Evolutionary conservation across 2,888 invertebrate genomes (phyloP), one percentile per base, ranked within the genome.

Genomic region (Netelia inedita): DNA sequence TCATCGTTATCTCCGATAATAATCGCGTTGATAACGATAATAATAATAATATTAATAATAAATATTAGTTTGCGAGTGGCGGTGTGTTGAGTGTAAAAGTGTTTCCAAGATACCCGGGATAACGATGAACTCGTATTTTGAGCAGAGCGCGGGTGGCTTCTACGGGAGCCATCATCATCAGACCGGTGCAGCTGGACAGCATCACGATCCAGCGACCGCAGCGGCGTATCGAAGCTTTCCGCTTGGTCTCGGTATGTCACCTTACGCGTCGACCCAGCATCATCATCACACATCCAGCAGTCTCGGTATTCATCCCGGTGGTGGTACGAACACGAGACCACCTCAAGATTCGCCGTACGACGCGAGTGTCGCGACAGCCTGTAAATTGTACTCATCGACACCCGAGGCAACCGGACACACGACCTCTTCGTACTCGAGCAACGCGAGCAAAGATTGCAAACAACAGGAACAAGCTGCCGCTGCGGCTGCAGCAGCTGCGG

Each of bases 301-400:
- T 83, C 93, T 95, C 82, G 94, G 94, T 41, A 94, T 94, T 53
- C 96, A 96, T 89, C 94, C 94, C 21, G 95, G 96, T 89, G 92
- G 96, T 88, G 97, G 96, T 90, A 96, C 96, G 94, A 95, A 96
- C 89, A 95, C 96, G 87, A 95, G 98, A 91, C 96, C 97, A 89
- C 98, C 98, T 78, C 98, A 98, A 94, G 98, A 98, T 93, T 98
- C 98, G 72, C 98, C 98, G 0, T 98, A 98, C 94, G 98, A 98
- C 92, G 98, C 98, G 41, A 97, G 97, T 88, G 98, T 98, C 88
- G 97, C 97, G 87, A 97, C 97, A 43, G 97, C 97, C 61, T 98
- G 97, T 94, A 98, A 98, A 94, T 94, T 97, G 59, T 97, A 97
- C 91, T 96, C 97, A 5, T 96, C 96, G 28, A 95, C 96, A 85